Evolutionary conservation across 2,888 invertebrate genomes (phyloP).

Genomic region (Apodemia duryi): DNA sequence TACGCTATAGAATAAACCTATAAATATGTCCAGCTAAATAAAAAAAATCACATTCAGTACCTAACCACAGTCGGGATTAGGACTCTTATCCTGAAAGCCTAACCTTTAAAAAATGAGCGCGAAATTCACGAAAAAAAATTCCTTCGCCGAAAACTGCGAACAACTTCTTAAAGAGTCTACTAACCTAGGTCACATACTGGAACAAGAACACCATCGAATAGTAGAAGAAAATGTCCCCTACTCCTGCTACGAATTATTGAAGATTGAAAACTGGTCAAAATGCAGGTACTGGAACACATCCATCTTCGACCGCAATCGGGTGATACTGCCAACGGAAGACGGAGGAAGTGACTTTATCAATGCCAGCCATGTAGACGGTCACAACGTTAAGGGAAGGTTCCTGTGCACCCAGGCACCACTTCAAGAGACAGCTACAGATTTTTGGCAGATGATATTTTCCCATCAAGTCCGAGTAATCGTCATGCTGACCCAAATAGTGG

Average conservation of each 20-base stretch:
- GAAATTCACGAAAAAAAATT: neutral
- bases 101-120: neutral
- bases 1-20: too few relatives aligned
- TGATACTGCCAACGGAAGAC: constrained; percentile 12
- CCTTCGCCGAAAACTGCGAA: neutral
- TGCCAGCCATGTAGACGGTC: constrained; percentile 21
- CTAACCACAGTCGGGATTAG: neutral
- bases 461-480: constrained; percentile 16
- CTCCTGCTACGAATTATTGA: neutral
- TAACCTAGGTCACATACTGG: neutral
- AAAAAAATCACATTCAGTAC: neutral
- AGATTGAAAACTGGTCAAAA: neutral
- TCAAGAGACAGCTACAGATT: constrained; percentile 21
- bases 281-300: neutral
- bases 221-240: neutral
- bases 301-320: constrained; percentile 2
- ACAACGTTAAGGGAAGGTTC: constrained; percentile 22
- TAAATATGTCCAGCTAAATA: too few relatives aligned
- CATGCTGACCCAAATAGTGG: constrained; percentile 19
- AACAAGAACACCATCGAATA: constrained; percentile 7
- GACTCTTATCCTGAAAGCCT: neutral
- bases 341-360: constrained; percentile 19
- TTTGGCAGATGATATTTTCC: constrained; percentile 21
- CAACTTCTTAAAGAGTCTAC: neutral
- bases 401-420: constrained; percentile 23